Conservation (phyloP, 2,797 vertebrate species). For the Notamacropus eugenii region DNA sequence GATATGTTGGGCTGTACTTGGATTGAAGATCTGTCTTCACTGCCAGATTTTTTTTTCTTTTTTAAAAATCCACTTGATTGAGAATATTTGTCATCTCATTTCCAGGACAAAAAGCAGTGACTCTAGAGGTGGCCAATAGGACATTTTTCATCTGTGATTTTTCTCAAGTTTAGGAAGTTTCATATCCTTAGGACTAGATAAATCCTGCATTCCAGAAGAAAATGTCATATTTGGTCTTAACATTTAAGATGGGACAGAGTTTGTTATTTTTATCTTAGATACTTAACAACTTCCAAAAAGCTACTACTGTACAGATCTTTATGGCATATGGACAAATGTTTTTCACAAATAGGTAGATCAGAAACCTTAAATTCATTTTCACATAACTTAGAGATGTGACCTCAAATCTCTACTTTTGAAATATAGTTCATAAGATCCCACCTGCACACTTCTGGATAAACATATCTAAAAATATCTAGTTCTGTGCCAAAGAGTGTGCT, state of each 20-base stretch:
- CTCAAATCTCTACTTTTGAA: conserved; percentile 9
- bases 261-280: conserved; percentile 74
- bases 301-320: conserved; percentile 28
- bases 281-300: conserved; percentile 39
- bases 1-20: conserved; percentile 42
- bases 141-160: conserved; percentile 15
- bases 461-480: conserved; percentile 51
- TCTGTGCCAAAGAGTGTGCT: conserved; percentile 54
- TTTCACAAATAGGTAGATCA: conserved; percentile 30
- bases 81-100: conserved; percentile 68
- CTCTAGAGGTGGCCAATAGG: conserved; percentile 35
- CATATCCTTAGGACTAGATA: conserved; percentile 1
- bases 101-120: conserved; percentile 49
- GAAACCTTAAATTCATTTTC: conserved; percentile 48
- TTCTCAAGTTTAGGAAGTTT: conserved; percentile 40
- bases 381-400: not conserved
- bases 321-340: conserved; percentile 20
- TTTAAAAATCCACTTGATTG: conserved; percentile 59
- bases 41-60: conserved; percentile 62
- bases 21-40: conserved; percentile 59
- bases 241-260: conserved; percentile 72
- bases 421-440: conserved; percentile 46
- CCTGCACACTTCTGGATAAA: conserved; percentile 49
- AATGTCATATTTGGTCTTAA: conserved; percentile 70
- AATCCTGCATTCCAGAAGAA: conserved; percentile 59